Base-by-base conservation (phyloP, 2,113 vertebrate species). In the Petrocephalus microphthalmus region DNA sequence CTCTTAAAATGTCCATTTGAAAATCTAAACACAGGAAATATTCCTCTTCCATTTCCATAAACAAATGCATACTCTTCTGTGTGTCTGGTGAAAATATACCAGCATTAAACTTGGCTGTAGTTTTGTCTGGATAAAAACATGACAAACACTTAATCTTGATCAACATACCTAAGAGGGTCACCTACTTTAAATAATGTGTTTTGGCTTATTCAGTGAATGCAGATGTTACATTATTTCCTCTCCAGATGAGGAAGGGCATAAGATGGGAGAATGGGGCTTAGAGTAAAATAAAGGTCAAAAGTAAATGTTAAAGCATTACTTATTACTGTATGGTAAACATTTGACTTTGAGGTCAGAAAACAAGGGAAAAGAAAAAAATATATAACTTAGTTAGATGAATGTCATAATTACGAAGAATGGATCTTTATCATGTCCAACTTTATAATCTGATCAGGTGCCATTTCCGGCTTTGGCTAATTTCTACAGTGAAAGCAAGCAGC, bases 371-470 rank as follows among this genome's bases (percentile, higher is more conserved):
- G 19, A 83, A 83, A 83, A 83, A 49, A n/a, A 49, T 19, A n/a
- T 2, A 13, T n/a, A 49, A 47, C 49, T 37, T 49, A 7, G 10
- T 67, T 19, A n/a, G 60, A 67, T 67, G 19, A 54, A 6, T 15
- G 53, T 54, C 53, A 54, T 13, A 17, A 17, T 54, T 19, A 10
- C 53, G 17, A 54, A 54, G 53, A 54, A 54, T 54, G 53, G 53
- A 19, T 54, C 10, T 54, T 54, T 54, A 54, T 54, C 53, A 54
- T 15, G 53, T 54, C 53, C 53, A 54, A 19, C 53, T 54, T 54
- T 15, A 90, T 56, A 64, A 84, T 89, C 47, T 47, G 19, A 81
- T 86, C 88, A 20, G 45, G 33, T 29, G n/a, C 5, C 67, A 29
- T 74, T 29, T 20, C 10, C 17, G 53, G 53, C 11, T 54, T 54